Percentiles rank a stretch among this genome's conserved stretches.
Evolutionary conservation across 2,113 vertebrate genomes (phyloP).

Genomic region (Loxodonta africana): DNA sequence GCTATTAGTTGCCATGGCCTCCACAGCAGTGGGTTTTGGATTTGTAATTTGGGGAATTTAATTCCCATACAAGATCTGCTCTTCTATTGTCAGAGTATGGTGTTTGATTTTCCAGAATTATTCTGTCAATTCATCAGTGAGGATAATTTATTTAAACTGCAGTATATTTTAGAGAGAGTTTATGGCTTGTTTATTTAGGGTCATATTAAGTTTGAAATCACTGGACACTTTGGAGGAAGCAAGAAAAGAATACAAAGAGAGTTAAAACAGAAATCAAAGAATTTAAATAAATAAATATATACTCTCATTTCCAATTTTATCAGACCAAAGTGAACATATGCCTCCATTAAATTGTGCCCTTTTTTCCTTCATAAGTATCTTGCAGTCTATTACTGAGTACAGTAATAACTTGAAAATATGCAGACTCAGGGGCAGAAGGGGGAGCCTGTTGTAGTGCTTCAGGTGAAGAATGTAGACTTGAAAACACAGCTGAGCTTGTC

Average conservation of each 20-base stretch:
- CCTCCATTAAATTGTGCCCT: background rate
- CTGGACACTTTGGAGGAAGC: background rate
- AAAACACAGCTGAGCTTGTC: conserved; percentile 90
- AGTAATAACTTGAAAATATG: conserved; percentile 87
- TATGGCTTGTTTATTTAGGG: background rate
- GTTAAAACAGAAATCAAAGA: conserved; percentile 5
- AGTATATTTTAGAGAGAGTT: background rate
- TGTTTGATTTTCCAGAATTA: background rate
- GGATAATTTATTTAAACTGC: background rate
- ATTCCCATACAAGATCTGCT: background rate
- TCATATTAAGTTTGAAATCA: background rate
- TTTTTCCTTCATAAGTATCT: background rate
- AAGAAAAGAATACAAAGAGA: background rate
- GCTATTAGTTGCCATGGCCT: too few species aligned
- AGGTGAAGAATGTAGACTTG: conserved; percentile 92
- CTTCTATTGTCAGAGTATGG: background rate
- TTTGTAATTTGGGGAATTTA: background rate
- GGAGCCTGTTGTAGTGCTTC: conserved; percentile 89
- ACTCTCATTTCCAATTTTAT: background rate
- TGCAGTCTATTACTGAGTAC: too few species aligned
- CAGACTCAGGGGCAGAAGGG: conserved; percentile 84
- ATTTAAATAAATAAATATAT: background rate
- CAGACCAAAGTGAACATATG: background rate
- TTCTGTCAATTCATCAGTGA: background rate
- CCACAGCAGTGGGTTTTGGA: too few species aligned